A percentile compares a stretch with the other conserved stretches of the same genome.
Conservation (phyloP, 2,888 invertebrate species). For the Oegoconia quadripuncta region DNA sequence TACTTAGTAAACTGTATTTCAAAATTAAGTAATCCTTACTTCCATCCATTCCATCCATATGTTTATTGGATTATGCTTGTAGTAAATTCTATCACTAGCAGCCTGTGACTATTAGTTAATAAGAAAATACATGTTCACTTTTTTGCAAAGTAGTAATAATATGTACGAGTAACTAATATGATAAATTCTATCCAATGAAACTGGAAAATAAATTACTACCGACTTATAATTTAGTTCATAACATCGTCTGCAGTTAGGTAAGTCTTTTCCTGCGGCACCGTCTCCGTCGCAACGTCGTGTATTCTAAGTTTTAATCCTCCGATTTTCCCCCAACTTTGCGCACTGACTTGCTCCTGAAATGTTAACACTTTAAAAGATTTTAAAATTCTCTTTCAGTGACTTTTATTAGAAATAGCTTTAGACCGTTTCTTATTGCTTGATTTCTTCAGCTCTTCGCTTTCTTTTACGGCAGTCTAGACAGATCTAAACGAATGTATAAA, state of each 20-base stretch:
- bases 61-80: too few relatives aligned
- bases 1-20: too few relatives aligned
- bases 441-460: slow-evolving; percentile 6
- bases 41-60: too few relatives aligned
- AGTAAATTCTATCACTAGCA: too few relatives aligned
- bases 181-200: too few relatives aligned
- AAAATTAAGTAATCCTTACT: too few relatives aligned
- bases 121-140: too few relatives aligned
- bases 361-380: slow-evolving; percentile 32
- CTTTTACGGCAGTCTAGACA: slow-evolving; percentile 1
- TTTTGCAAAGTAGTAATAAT: too few relatives aligned
- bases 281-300: slow-evolving; percentile 14
- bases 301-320: slow-evolving; percentile 29
- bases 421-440: slow-evolving; percentile 13
- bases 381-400: slow-evolving; percentile 25
- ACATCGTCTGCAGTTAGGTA: not conserved
- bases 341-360: slow-evolving; percentile 24
- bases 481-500: too few relatives aligned
- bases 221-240: not conserved
- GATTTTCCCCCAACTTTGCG: slow-evolving; percentile 41
- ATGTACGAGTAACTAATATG: too few relatives aligned
- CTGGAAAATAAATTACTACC: too few relatives aligned
- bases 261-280: not conserved
- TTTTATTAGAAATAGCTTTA: slow-evolving; percentile 26
- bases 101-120: too few relatives aligned